A percentile compares a stretch with the other conserved stretches of the same genome.
phyloP scores from a whole-genome alignment of 2,113 vertebrate species.

The Todiramphus saurophagus region DNA sequence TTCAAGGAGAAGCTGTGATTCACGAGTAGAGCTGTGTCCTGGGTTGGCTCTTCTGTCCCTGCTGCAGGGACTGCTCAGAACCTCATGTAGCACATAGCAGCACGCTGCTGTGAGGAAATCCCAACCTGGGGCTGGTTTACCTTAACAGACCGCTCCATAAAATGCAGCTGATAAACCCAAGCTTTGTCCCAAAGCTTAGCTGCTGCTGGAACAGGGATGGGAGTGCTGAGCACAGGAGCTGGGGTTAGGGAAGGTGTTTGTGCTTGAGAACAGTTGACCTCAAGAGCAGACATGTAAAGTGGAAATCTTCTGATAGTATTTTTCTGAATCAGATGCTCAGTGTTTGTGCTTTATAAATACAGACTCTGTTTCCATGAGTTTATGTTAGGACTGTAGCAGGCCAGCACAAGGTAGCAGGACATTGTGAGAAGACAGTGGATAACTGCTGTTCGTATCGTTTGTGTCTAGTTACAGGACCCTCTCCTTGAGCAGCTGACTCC shows the following conservation, averaged over 20 bases:
- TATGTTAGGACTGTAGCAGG: neutral
- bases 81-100: neutral
- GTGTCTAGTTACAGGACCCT: neutral
- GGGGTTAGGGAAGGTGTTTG: neutral
- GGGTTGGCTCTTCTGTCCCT: neutral
- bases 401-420: neutral
- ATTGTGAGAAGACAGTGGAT: neutral
- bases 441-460: neutral
- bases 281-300: fast-evolving
- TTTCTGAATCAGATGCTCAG: neutral
- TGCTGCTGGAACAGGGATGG: neutral
- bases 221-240: neutral
- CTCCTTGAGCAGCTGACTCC: neutral
- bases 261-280: neutral
- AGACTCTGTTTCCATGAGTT: neutral
- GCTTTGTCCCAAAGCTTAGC: neutral
- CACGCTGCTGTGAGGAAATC: fast-evolving
- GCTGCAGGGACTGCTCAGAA: fast-evolving
- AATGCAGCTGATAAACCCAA: neutral
- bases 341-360: neutral
- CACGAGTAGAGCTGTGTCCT: neutral
- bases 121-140: neutral
- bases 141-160: neutral
- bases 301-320: neutral
- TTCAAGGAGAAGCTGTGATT: neutral